Evolutionary conservation across 2,113 vertebrate species (phyloP).

Genomic region (Chunga burmeisteri): DNA sequence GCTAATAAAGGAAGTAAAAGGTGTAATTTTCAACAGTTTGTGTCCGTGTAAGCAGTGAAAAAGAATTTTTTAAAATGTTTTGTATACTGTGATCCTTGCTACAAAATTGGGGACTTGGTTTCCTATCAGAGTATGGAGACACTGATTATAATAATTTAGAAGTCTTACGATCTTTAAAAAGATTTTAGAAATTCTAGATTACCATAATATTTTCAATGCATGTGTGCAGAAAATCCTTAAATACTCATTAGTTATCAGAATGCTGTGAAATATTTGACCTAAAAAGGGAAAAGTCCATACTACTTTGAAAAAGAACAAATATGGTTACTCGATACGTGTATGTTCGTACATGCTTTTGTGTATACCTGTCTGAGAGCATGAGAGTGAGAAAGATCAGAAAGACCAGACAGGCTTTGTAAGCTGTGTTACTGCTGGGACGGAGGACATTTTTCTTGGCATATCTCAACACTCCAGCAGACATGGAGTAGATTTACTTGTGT

Average conservation of each 20-base stretch:
- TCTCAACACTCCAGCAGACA: neutral
- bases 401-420: neutral
- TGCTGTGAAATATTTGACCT: neutral
- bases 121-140: neutral
- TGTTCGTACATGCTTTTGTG: neutral
- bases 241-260: neutral
- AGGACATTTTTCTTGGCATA: neutral
- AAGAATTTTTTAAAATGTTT: neutral
- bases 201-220: neutral
- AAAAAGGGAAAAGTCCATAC: neutral
- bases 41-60: neutral
- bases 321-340: neutral
- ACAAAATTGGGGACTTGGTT: neutral
- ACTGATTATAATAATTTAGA: neutral
- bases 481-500: neutral
- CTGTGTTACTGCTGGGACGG: neutral
- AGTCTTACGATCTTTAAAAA: neutral
- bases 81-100: neutral
- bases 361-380: neutral
- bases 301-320: neutral
- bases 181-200: neutral
- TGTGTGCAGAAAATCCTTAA: neutral
- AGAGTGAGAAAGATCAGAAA: neutral
- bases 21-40: neutral
- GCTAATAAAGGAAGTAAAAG: neutral